Conservation (phyloP, 2,797 vertebrate genomes). For the Vespertilio murinus region DNA sequence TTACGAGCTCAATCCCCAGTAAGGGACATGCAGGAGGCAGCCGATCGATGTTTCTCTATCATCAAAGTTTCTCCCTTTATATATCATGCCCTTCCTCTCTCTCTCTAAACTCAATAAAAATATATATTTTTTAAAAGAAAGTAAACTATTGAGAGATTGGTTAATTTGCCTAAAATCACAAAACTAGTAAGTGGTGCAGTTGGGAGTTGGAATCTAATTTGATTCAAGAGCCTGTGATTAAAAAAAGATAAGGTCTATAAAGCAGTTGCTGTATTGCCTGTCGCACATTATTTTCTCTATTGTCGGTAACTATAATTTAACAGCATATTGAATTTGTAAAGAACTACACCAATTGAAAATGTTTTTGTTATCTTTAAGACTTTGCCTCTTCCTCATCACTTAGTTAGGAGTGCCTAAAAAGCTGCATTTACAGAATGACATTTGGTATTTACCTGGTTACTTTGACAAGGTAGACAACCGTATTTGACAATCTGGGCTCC, state of each 20-base stretch:
- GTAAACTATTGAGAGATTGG: background rate
- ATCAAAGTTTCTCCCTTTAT: background rate
- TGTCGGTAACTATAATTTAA: background rate
- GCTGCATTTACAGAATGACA: background rate
- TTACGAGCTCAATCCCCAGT: background rate
- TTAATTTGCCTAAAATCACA: background rate
- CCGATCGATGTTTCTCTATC: background rate
- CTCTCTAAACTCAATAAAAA: background rate
- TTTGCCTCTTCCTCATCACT: background rate
- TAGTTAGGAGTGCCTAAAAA: background rate
- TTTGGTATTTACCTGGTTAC: constrained; percentile 16
- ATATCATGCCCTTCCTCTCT: background rate
- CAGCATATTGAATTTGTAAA: constrained; percentile 43
- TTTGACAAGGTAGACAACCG: background rate
- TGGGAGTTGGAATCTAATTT: background rate
- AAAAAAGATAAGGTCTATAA: background rate
- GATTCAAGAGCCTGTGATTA: background rate
- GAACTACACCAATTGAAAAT: background rate
- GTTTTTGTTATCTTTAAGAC: constrained; percentile 22
- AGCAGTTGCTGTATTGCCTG: background rate
- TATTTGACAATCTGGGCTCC: background rate
- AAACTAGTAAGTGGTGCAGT: background rate
- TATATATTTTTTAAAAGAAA: background rate
- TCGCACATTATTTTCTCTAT: background rate
- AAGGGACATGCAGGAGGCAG: background rate